phyloP scores from a whole-genome alignment of 2,113 vertebrate genomes.

The Anser cygnoides region DNA sequence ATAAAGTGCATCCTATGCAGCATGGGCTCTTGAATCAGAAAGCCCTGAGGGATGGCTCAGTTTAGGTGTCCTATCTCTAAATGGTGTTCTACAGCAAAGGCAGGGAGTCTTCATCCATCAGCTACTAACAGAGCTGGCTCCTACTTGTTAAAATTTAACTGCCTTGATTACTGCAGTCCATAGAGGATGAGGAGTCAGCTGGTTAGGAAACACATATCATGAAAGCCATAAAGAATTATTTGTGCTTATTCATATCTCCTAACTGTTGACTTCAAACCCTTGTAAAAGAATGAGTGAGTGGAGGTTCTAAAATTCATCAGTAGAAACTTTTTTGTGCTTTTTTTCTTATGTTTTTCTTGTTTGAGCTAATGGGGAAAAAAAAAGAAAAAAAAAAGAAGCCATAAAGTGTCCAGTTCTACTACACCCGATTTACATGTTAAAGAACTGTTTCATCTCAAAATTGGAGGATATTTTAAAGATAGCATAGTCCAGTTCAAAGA shows the following conservation, averaged over 20 bases:
- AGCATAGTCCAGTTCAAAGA: not conserved
- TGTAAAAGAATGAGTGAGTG: not conserved
- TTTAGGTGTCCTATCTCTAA: not conserved
- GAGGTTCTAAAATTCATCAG: not conserved
- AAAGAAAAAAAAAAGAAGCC: conserved; percentile 6
- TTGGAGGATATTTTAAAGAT: not conserved
- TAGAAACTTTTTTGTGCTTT: not conserved
- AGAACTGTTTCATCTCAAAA: not conserved
- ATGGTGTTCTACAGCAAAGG: not conserved
- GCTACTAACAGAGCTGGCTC: not conserved
- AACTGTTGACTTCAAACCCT: not conserved
- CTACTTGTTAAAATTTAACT: not conserved
- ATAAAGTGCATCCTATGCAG: not conserved
- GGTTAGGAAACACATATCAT: not conserved
- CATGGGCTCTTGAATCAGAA: not conserved
- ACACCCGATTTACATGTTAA: not conserved
- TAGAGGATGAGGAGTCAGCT: not conserved
- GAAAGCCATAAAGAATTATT: not conserved
- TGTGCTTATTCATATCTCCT: not conserved
- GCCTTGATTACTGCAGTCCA: not conserved
- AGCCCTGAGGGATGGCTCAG: not conserved
- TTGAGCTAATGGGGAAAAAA: not conserved
- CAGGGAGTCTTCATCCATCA: not conserved
- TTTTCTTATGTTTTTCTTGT: not conserved
- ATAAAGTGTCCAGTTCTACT: not conserved